phyloP scores from a whole-genome alignment of 1,140 invertebrate species.

The Helicoverpa zea region DNA sequence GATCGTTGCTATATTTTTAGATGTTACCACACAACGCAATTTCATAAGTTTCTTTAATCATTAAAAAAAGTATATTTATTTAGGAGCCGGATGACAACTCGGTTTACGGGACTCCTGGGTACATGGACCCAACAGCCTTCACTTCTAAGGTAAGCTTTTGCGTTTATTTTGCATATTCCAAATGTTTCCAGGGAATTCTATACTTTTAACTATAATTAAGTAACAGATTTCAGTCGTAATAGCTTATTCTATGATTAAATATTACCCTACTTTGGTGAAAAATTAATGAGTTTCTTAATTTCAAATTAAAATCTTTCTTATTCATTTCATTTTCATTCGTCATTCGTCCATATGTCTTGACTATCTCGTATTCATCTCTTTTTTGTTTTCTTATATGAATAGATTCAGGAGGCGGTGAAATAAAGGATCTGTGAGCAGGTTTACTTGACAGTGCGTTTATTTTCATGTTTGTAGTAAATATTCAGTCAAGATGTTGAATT shows the following conservation, averaged over 20 bases:
- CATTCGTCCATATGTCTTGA: neutral
- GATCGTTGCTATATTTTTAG: no score
- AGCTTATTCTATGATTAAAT: no score
- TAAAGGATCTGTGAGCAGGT: neutral
- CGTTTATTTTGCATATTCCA: neutral
- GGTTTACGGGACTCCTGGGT: constrained; percentile 93
- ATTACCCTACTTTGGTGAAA: no score
- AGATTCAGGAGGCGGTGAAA: constrained; percentile 5
- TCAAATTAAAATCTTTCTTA: no score
- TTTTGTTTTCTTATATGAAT: constrained; percentile 11
- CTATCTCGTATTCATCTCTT: neutral
- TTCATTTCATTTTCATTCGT: no score
- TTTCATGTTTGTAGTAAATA: neutral
- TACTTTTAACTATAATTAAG: neutral
- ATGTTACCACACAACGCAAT: no score
- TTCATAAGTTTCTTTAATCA: no score
- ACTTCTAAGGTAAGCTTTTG: constrained; percentile 87
- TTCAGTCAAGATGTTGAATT: no score
- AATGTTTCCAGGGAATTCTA: neutral
- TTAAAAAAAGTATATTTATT: constrained; percentile 33
- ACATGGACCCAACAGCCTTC: constrained; percentile 95
- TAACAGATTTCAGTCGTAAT: no score
- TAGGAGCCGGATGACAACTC: constrained; percentile 90
- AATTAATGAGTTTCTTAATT: no score
- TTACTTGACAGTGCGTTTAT: constrained; percentile 1